Percentiles rank a stretch among this genome's conserved stretches.
Evolutionary conservation across 1,140 invertebrate species (phyloP).

Genomic region (Drosophila equinoxialis): DNA sequence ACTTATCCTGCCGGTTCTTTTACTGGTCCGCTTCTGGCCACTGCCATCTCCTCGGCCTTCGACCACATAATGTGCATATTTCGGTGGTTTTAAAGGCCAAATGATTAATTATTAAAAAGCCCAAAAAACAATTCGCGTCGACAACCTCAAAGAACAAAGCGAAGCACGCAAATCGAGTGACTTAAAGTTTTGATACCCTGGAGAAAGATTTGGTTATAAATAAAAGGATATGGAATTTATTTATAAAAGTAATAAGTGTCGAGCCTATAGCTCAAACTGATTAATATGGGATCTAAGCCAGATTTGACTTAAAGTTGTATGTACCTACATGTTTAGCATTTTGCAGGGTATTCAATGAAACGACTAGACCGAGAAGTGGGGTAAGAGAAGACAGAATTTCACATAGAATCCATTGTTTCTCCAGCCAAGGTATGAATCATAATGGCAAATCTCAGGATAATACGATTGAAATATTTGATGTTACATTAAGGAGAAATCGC

Average conservation of each 20-base stretch:
- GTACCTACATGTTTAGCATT: no score
- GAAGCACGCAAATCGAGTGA: background rate
- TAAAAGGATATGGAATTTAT: no score
- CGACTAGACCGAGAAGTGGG: background rate
- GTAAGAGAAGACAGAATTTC: background rate
- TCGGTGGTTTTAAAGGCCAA: constrained; percentile 66
- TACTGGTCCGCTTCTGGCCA: background rate
- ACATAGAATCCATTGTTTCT: constrained; percentile 5
- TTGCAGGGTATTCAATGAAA: no score
- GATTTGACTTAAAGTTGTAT: no score
- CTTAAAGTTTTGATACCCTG: background rate
- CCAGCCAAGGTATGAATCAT: no score
- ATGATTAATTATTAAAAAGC: constrained; percentile 76
- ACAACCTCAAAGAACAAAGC: background rate
- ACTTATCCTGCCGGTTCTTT: background rate
- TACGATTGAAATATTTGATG: no score
- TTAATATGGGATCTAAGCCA: no score
- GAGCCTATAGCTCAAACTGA: no score
- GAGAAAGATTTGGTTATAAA: no score
- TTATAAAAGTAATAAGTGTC: no score
- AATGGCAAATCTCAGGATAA: background rate
- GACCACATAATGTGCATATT: constrained; percentile 77
- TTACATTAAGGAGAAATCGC: no score
- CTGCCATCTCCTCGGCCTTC: constrained; percentile 21
- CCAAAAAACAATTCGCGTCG: constrained; percentile 17